Conservation (phyloP, 2,113 vertebrate species). For the Chloebia gouldiae region DNA sequence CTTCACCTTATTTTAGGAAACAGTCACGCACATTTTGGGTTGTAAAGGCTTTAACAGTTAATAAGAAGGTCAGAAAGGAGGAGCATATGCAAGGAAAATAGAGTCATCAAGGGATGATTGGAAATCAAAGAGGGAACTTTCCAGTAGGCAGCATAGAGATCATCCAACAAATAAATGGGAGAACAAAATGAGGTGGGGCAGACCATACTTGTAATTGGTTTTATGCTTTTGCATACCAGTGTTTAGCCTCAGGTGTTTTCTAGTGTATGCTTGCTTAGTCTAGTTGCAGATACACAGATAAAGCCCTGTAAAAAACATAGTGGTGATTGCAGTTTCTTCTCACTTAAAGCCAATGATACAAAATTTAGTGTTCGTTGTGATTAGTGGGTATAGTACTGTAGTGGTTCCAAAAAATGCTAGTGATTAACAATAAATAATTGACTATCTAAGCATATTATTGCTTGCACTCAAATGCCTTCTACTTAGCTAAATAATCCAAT, state of each 20-base stretch:
- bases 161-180: not conserved
- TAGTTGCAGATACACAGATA: not conserved
- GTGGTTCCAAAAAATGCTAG: not conserved
- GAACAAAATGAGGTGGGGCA: not conserved
- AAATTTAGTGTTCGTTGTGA: not conserved
- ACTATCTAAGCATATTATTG: not conserved
- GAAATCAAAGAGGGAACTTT: not conserved
- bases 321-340: not conserved
- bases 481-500: not conserved
- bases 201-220: not conserved
- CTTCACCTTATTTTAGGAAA: not conserved
- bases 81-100: not conserved
- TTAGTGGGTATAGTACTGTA: not conserved
- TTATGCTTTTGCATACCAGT: not conserved
- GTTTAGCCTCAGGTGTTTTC: not conserved
- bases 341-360: not conserved
- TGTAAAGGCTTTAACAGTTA: not conserved
- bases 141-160: not conserved
- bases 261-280: not conserved
- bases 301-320: not conserved
- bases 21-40: accelerated
- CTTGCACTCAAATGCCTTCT: not conserved
- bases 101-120: not conserved
- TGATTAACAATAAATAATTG: not conserved
- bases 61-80: not conserved